Percentiles rank a stretch among this genome's conserved stretches.
Evolutionary conservation across 2,797 vertebrate species (phyloP).

Genomic region (Onychomys leucogaster): DNA sequence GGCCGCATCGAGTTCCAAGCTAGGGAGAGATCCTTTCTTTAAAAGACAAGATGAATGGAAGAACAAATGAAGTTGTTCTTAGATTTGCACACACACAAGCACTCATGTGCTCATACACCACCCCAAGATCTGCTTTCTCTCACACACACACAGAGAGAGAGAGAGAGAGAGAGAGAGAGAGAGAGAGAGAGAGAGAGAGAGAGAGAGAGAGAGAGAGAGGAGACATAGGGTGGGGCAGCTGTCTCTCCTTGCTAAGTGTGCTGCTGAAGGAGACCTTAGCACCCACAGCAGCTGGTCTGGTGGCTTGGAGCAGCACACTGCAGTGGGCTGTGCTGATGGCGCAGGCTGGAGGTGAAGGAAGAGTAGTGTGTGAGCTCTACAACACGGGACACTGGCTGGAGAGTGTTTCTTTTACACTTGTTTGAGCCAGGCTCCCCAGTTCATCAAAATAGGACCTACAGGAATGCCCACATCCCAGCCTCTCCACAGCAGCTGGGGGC

Average conservation of each 20-base stretch:
- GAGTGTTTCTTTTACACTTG: neutral
- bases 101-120: neutral
- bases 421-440: neutral
- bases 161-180: too few species aligned
- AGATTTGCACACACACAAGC: neutral
- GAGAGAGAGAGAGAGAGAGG: neutral
- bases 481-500: neutral
- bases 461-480: too few species aligned
- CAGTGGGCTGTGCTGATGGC: neutral
- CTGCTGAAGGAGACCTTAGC: too few species aligned
- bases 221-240: neutral
- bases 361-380: rapidly evolving
- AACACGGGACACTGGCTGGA: neutral
- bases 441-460: neutral
- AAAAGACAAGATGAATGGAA: neutral
- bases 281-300: too few species aligned
- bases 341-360: rapidly evolving
- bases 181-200: too few species aligned
- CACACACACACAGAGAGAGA: neutral
- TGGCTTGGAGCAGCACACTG: neutral
- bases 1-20: neutral
- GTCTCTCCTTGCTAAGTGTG: neutral
- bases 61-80: neutral
- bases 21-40: neutral
- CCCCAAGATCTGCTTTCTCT: neutral